Evolutionary conservation across 2,888 invertebrate species (phyloP).

Genomic region (Xestoiulus laeticollis): DNA sequence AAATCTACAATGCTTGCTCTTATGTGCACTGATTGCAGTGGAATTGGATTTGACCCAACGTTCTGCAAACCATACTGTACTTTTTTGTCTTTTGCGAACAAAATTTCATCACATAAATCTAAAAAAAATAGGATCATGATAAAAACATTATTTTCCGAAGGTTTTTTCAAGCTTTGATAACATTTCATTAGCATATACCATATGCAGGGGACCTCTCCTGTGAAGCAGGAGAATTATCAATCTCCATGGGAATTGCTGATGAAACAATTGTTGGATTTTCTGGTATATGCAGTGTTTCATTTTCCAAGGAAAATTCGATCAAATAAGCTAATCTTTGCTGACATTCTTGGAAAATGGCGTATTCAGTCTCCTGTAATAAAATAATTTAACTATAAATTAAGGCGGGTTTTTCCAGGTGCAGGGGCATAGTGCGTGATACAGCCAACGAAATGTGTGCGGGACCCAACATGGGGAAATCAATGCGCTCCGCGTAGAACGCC

Average conservation of each 20-base stretch:
- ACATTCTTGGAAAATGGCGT: conserved; percentile 15
- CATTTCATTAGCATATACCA: background rate
- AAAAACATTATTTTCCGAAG: background rate
- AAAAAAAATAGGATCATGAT: background rate
- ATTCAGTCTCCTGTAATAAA: conserved; percentile 47
- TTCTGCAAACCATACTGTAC: background rate
- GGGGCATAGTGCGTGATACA: too few relatives aligned
- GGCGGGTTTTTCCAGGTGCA: too few relatives aligned
- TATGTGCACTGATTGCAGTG: conserved; percentile 41
- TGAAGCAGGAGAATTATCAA: background rate
- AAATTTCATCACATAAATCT: conserved; percentile 18
- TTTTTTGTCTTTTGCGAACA: background rate
- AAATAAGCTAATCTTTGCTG: conserved; percentile 50
- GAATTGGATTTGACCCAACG: background rate
- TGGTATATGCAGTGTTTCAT: background rate
- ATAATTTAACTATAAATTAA: too few relatives aligned
- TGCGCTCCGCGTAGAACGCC: too few relatives aligned
- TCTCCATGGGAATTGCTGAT: background rate
- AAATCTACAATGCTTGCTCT: conserved; percentile 36
- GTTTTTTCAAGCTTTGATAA: background rate
- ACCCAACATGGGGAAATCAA: too few relatives aligned
- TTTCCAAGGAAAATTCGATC: conserved; percentile 42
- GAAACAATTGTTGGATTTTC: background rate
- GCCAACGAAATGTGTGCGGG: too few relatives aligned
- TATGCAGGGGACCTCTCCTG: background rate